Evolutionary conservation across 2,113 vertebrate genomes (phyloP).

Genomic region (Corydoras sp.): DNA sequence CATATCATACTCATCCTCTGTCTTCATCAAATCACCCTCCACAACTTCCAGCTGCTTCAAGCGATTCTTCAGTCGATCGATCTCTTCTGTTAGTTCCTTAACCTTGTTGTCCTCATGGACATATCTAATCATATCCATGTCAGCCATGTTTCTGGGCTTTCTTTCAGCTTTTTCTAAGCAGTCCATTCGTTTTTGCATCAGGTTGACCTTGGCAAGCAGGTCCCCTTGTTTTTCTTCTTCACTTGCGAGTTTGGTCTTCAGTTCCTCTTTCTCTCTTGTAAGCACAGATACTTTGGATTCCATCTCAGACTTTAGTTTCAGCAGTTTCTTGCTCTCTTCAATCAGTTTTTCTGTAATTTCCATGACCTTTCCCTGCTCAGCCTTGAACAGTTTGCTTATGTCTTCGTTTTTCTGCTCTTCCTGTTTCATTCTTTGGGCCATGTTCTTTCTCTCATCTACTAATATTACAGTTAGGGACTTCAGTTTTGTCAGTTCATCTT

Average conservation of each 20-base stretch:
- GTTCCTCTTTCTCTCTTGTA: conserved; percentile 76
- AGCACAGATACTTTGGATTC: conserved; percentile 76
- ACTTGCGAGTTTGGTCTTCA: conserved; percentile 69
- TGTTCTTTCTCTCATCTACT: conserved; percentile 86
- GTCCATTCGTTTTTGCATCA: conserved; percentile 76
- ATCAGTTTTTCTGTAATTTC: conserved; percentile 94
- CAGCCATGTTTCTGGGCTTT: conserved; percentile 65
- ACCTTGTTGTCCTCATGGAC: conserved; percentile 79
- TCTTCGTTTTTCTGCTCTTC: conserved; percentile 83
- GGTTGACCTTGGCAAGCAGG: conserved; percentile 68
- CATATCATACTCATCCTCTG: conserved; percentile 90
- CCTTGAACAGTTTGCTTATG: conserved; percentile 75
- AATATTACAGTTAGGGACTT: conserved; percentile 91
- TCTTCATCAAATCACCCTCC: conserved; percentile 93
- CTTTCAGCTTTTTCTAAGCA: conserved; percentile 73
- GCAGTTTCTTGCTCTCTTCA: conserved; percentile 91
- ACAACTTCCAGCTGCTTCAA: conserved; percentile 88
- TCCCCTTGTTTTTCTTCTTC: conserved; percentile 78
- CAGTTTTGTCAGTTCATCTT: conserved; percentile 86
- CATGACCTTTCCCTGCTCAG: conserved; percentile 86
- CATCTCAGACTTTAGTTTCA: conserved; percentile 90
- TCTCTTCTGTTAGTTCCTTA: conserved; percentile 79
- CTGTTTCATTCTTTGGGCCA: conserved; percentile 84
- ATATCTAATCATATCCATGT: conserved; percentile 51
- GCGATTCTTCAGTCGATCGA: conserved; percentile 81